Evolutionary conservation across 2,113 vertebrate species (phyloP).

Genomic region (Leucoraja erinaceus): DNA sequence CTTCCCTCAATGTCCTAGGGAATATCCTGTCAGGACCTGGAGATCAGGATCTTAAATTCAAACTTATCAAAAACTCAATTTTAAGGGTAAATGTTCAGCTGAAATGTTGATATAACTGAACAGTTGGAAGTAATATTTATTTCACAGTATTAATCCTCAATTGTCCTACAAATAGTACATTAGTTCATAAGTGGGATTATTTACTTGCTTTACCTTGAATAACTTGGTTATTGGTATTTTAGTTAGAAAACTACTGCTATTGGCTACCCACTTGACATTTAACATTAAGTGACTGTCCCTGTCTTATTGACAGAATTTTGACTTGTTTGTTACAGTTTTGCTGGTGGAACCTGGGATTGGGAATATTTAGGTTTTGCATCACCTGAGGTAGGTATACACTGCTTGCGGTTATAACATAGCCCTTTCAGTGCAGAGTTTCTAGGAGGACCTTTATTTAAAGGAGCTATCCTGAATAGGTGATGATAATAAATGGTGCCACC

Average conservation of each 20-base stretch:
- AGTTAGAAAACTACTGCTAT: background rate
- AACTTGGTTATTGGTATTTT: background rate
- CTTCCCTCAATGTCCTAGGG: too few species aligned
- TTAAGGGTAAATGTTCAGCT: background rate
- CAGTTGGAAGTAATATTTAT: background rate
- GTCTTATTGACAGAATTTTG: conserved; percentile 36
- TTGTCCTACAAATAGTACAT: background rate
- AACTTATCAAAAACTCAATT: background rate
- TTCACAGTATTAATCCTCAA: background rate
- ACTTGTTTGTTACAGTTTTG: conserved; percentile 72
- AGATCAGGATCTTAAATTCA: background rate
- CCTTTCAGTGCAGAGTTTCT: conserved; percentile 27
- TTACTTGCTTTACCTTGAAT: conserved; percentile 17
- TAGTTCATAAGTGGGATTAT: background rate
- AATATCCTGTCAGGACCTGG: too few species aligned
- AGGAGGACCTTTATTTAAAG: conserved; percentile 36
- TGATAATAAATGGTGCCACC: conserved; percentile 7
- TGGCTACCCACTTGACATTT: conserved; percentile 17
- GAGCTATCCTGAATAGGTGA: conserved; percentile 35
- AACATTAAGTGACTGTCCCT: background rate
- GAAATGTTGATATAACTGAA: background rate
- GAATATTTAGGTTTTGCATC: conserved; percentile 97
- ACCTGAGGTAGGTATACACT: conserved; percentile 75
- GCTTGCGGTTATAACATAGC: conserved; percentile 31
- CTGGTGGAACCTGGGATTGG: conserved; percentile 98